phyloP scores from a whole-genome alignment of 2,113 vertebrate genomes.

The Hippocampus abdominalis region DNA sequence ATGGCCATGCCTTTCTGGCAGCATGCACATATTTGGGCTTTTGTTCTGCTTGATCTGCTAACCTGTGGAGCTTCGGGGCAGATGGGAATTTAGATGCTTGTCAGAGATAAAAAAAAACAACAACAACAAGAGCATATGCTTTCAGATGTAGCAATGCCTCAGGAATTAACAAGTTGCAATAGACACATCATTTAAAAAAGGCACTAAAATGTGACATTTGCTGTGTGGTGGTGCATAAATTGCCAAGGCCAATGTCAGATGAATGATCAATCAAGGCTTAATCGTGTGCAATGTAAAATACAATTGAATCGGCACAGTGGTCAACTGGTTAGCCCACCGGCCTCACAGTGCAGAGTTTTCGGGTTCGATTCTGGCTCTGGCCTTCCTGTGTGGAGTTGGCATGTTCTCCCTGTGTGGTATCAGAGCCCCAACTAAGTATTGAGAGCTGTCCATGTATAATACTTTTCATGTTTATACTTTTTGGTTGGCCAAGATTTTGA shows the following conservation, averaged over 20 bases:
- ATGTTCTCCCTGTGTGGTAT: too few species aligned
- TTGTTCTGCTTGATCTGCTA: slow-evolving; percentile 47
- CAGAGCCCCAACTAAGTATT: too few species aligned
- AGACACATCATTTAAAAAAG: slow-evolving; percentile 18
- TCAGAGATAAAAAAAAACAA: slow-evolving; percentile 15
- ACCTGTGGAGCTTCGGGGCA: slow-evolving; percentile 43
- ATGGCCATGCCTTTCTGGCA: slow-evolving; percentile 32
- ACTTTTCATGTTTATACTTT: too few species aligned
- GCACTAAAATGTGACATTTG: not conserved
- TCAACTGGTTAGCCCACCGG: too few species aligned
- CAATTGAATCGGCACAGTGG: too few species aligned
- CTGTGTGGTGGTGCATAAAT: slow-evolving; percentile 8
- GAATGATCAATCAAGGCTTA: too few species aligned
- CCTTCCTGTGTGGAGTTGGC: too few species aligned
- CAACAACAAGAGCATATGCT: not conserved
- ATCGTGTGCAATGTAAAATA: too few species aligned
- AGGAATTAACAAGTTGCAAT: slow-evolving; percentile 23
- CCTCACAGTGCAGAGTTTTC: too few species aligned
- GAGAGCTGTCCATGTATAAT: too few species aligned
- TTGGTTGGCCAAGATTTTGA: too few species aligned
- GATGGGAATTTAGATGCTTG: slow-evolving; percentile 26
- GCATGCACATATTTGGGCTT: slow-evolving; percentile 44
- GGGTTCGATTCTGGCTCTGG: too few species aligned
- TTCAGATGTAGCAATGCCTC: slow-evolving; percentile 17
- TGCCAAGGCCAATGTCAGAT: not conserved